phyloP scores from a whole-genome alignment of 2,797 vertebrate genomes.

The Coccyzus lansbergi region DNA sequence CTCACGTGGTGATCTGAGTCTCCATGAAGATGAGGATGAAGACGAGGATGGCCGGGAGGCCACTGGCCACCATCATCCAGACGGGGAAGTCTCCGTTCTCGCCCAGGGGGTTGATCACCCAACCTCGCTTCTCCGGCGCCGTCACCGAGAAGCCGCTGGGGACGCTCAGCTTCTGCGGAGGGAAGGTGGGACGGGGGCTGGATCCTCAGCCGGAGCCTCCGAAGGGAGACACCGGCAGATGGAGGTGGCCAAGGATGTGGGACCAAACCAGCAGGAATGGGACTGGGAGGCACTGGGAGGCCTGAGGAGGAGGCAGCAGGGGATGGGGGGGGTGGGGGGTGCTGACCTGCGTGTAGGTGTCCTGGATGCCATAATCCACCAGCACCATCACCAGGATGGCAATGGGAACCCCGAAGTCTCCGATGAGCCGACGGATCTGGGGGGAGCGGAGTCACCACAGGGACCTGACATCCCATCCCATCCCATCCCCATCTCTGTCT shows the following conservation, averaged over 20 bases:
- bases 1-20: conserved; percentile 98
- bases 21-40: conserved; percentile 99
- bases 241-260: no score
- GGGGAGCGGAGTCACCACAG: not conserved
- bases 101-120: conserved; percentile 93
- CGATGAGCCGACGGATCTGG: conserved; percentile 92
- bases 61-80: conserved; percentile 98
- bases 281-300: no score
- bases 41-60: conserved; percentile 90
- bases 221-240: no score
- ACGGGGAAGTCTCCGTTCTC: conserved; percentile 82
- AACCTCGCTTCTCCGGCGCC: conserved; percentile 85
- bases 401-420: conserved; percentile 96
- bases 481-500: no score
- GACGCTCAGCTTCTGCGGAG: conserved; percentile 89
- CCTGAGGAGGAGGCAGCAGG: no score
- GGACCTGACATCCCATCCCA: no score
- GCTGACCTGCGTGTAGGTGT: conserved; percentile 92
- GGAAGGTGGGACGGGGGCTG: no score
- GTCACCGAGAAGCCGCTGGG: conserved; percentile 92
- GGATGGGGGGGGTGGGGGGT: no score
- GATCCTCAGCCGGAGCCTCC: no score
- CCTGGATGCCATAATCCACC: conserved; percentile 87
- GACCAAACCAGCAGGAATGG: no score
- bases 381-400: conserved; percentile 97